Evolutionary conservation across 1,140 invertebrate species (phyloP).

Genomic region (Globodera rostochiensis): DNA sequence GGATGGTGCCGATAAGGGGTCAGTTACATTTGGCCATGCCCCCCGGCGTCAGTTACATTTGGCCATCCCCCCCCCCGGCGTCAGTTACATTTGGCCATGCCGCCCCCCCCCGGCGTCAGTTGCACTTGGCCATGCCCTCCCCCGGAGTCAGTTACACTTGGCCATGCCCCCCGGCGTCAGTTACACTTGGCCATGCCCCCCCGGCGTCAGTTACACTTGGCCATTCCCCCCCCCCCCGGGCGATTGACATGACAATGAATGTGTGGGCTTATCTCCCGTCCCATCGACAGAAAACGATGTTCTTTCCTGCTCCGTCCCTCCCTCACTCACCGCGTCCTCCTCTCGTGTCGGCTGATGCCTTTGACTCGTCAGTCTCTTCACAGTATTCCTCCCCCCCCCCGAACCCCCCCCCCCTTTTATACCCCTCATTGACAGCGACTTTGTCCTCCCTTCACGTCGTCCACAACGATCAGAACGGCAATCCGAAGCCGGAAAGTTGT

Average conservation of each 20-base stretch:
- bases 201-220: background rate
- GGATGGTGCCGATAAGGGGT: slow-evolving; percentile 38
- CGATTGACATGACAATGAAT: background rate
- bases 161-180: slow-evolving; percentile 28
- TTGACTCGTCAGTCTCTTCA: background rate
- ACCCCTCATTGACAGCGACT: background rate
- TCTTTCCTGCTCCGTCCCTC: background rate
- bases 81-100: background rate
- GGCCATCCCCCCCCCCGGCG: background rate
- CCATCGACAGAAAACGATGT: background rate
- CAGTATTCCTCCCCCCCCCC: background rate
- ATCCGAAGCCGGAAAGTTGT: background rate
- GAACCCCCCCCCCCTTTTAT: background rate
- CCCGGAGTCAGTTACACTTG: slow-evolving; percentile 27
- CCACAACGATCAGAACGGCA: background rate
- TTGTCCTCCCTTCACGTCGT: background rate
- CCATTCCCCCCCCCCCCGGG: background rate
- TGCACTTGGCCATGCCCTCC: background rate
- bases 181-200: background rate
- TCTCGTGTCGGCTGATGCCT: background rate
- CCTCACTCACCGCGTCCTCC: background rate
- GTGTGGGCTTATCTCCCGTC: background rate
- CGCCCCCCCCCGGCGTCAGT: background rate
- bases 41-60: background rate
- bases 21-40: background rate